Evolutionary conservation across 2,113 vertebrate genomes (phyloP).

Genomic region (Melanerpes aurifrons): DNA sequence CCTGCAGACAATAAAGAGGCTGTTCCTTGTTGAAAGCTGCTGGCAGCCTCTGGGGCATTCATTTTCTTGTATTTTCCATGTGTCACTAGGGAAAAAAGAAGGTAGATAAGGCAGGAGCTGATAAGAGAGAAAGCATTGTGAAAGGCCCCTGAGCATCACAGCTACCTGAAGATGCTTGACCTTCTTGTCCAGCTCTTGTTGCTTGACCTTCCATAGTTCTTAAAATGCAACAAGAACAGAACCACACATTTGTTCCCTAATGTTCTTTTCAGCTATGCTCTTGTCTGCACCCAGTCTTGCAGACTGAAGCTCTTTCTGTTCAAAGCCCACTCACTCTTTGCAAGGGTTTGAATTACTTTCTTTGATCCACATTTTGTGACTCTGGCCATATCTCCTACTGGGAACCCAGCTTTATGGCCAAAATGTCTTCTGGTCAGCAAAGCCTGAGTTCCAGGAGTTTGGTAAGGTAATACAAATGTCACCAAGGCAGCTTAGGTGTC

Average conservation of each 20-base stretch:
- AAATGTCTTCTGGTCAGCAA: background rate
- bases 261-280: background rate
- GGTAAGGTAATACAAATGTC: background rate
- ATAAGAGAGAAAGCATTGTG: background rate
- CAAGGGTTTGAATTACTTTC: background rate
- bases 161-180: background rate
- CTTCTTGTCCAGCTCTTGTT: background rate
- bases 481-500: background rate
- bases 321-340: background rate
- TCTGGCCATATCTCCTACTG: background rate
- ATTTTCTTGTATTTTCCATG: background rate
- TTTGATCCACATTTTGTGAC: background rate
- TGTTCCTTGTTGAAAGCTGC: background rate
- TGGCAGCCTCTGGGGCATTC: background rate
- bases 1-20: conserved; percentile 54
- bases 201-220: background rate
- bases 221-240: background rate
- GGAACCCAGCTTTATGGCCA: background rate
- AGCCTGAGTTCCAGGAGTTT: background rate
- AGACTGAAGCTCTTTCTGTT: background rate
- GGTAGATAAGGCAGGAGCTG: background rate
- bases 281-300: background rate
- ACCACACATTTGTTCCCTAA: background rate
- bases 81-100: background rate
- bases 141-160: background rate